Evolutionary conservation across 2,797 vertebrate genomes (phyloP), one percentile per base, ranked within the genome.

Genomic region (Pseudochirops cupreus): DNA sequence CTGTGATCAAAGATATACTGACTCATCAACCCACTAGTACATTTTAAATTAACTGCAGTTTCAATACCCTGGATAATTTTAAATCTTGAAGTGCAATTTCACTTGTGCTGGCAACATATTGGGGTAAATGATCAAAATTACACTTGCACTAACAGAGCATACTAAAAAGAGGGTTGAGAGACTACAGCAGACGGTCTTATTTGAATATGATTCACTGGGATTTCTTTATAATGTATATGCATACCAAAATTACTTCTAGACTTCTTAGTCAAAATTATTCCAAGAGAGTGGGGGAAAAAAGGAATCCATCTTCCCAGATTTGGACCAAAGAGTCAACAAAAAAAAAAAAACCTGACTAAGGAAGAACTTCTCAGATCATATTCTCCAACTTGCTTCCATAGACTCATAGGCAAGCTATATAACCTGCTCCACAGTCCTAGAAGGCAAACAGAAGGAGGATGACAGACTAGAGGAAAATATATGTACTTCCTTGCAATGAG

Each of bases 11-110:
- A 58, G 91, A 62, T 90, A 91, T 31, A 31, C 0, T 95, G 95
- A 91, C 62, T 91, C 93, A 46, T 53, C 0, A 92, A 87, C 7
- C 95, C 95, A 46, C 94, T 18, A 91, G 91, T 9, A 91, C 31
- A 90, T 96, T 96, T 97, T 89, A 90, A 96, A 94, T 55, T 96
- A 55, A 87, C 39, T 62, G 7, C 1, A 95, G 56, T 53, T 96
- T 96, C 57, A 93, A 82, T 46, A 46, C 62, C 95, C 93, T 39
- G 94, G 33, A 91, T 0, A 3, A 58, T 97, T 96, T 96, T 94
- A 94, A 50, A 95, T 53, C 1, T 93, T 62, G 28, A 87, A n/a
- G 0, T 11, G 1, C 53, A 97, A 97, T 93, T 92, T 67, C 54
- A 95, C 54, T 56, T 95, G 26, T 54, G 56, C 9, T 95, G 59